Base-by-base conservation (phyloP, 2,113 vertebrate genomes). In the Sander lucioperca region DNA sequence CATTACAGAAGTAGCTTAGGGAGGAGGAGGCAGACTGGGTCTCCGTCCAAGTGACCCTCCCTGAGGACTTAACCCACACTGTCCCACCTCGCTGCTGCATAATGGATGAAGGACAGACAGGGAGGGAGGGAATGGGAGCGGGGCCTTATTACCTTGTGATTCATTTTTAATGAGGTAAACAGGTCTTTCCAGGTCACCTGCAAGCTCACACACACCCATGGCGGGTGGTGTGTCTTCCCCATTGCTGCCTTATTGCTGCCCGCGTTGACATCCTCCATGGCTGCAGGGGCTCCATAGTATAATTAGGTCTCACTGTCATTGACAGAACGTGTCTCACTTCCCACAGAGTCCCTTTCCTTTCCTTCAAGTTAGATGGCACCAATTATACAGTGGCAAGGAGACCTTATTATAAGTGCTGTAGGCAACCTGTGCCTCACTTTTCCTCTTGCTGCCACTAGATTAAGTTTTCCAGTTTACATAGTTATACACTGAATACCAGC, bases 111-210 rank as follows among this genome's bases (percentile, higher is more conserved):
- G 84, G 82, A 86, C 88, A 94, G 93, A 82, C 87, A 82, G 54
- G 82, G 83, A 74, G 39, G 62, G 74, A 39, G 74, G 74, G 74
- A 61, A 43, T 33, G 75, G 80, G 66, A 73, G 74, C 1, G 8
- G 79, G 50, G 84, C 91, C 91, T 90, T 94, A 94, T 95, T 94
- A 94, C 91, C 92, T 95, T 91, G 72, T 90, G 91, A 94, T 95
- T 94, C 54, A 95, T 95, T 94, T 95, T 95, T 94, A 95, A 95
- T 95, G 93, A 94, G 89, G 91, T 91, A 94, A 94, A 93, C 94
- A 93, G 93, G 93, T 94, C 92, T 93, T 93, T 90, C 80, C 90
- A 85, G 95, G 95, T 95, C 94, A 95, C 87, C 90, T 90, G 87
- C 33, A 62, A 63, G 66, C 90, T 87, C 80, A 79, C 87, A 70